Conservation (phyloP, 2,113 vertebrate genomes). For the Hyla sarda region DNA sequence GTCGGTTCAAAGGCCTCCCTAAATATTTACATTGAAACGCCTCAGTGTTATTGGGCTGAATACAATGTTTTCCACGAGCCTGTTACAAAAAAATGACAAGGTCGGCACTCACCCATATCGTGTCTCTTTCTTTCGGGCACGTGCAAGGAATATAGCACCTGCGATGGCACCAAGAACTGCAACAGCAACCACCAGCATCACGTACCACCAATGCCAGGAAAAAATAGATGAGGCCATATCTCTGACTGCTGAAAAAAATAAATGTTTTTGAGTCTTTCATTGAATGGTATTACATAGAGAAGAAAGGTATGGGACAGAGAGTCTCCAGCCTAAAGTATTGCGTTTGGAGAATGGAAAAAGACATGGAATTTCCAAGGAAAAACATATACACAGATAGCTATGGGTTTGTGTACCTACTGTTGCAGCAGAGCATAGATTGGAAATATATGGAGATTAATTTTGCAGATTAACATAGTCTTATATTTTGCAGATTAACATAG, state of each 20-base stretch:
- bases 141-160: slow-evolving; percentile 80
- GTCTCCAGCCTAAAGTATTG: too few species aligned
- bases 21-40: neutral
- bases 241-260: slow-evolving; percentile 60
- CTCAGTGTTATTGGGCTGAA: neutral
- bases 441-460: neutral
- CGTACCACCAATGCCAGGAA: slow-evolving; percentile 93
- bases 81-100: neutral
- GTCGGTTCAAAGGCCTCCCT: slow-evolving; percentile 89
- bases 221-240: slow-evolving; percentile 67
- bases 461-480: too few species aligned
- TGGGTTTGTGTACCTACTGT: neutral
- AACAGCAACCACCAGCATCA: slow-evolving; percentile 80
- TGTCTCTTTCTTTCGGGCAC: slow-evolving; percentile 84
- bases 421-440: neutral
- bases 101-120: slow-evolving; percentile 79
- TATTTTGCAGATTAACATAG: too few species aligned
- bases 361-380: neutral
- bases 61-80: neutral
- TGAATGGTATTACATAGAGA: neutral
- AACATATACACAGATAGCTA: neutral
- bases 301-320: neutral
- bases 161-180: slow-evolving; percentile 77
- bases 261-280: neutral
- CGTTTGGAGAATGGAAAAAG: too few species aligned